These are phyloP conservation scores for Peromyscus nudipes DNA, from an alignment of 2,797 vertebrate species.

Conservation along the genomic window DNA sequence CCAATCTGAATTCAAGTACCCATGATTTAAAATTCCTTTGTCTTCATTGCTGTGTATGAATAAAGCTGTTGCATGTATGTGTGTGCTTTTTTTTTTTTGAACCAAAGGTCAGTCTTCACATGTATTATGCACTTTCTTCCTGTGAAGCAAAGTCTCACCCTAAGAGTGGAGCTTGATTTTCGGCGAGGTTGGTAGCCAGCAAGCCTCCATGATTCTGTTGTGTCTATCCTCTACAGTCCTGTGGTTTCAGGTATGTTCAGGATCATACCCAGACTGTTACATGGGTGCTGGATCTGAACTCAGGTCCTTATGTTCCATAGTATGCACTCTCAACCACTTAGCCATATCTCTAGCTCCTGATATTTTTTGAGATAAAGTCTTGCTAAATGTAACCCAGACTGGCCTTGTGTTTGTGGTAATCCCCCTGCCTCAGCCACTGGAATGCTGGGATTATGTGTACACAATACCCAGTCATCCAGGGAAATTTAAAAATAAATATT, in stretches of 20 bases:
- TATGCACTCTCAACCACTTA: background rate
- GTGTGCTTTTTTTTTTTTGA: too few species aligned
- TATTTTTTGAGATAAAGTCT: background rate
- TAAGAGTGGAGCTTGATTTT: background rate
- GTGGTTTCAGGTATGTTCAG: background rate
- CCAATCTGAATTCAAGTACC: background rate
- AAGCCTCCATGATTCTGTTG: background rate
- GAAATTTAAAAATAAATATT: constrained; percentile 9
- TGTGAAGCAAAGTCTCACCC: background rate
- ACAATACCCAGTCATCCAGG: background rate
- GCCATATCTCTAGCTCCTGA: background rate
- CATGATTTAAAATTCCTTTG: background rate
- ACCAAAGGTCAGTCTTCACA: background rate
- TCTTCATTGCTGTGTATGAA: background rate
- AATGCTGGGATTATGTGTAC: background rate
- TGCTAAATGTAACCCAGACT: too few species aligned
- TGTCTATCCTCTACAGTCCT: background rate
- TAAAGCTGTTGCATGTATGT: background rate
- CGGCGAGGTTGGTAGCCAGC: too few species aligned
- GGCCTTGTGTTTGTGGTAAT: background rate
- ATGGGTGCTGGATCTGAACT: background rate
- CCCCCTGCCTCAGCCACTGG: background rate
- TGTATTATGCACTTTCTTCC: background rate
- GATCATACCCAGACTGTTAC: background rate
- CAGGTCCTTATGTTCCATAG: background rate